These are phyloP conservation scores for Pachyrhynchus sulphureomaculatus DNA, from an alignment of 1,140 invertebrate species.

Conservation along the genomic window DNA sequence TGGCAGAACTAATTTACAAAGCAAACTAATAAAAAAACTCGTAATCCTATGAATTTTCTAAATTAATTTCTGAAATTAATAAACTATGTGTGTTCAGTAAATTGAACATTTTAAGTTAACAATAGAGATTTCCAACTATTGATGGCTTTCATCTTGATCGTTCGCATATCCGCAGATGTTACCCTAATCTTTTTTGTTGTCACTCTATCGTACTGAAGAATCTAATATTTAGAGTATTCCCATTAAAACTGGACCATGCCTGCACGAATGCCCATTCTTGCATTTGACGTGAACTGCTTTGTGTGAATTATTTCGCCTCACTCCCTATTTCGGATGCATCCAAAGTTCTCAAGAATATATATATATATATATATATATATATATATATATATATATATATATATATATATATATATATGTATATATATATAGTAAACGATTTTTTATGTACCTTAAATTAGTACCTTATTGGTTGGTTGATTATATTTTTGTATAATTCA, in stretches of 20 bases:
- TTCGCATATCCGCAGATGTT: background rate
- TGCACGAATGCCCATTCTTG: background rate
- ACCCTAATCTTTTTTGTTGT: background rate
- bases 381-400: too few species aligned
- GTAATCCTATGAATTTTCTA: too few species aligned
- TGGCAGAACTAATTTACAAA: too few species aligned
- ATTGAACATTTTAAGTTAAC: background rate
- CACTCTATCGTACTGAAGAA: background rate
- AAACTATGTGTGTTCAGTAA: too few species aligned
- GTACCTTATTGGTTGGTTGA: too few species aligned
- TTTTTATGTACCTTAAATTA: too few species aligned
- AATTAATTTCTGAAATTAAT: too few species aligned
- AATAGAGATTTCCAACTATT: background rate
- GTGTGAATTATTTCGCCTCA: conserved; percentile 3
- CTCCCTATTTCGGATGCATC: background rate
- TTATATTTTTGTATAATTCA: too few species aligned
- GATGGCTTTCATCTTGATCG: conserved; percentile 2
- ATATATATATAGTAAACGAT: too few species aligned
- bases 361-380: too few species aligned
- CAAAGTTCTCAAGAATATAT: background rate
- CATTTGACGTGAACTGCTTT: conserved; percentile 4
- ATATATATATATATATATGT: too few species aligned
- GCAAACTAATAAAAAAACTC: too few species aligned
- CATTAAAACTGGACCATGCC: conserved; percentile 2
- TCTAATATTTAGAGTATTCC: conserved; percentile 1